A percentile compares a stretch with the other conserved stretches of the same genome.
Conservation (phyloP, 2,113 vertebrate species). For the Acinonyx jubatus region DNA sequence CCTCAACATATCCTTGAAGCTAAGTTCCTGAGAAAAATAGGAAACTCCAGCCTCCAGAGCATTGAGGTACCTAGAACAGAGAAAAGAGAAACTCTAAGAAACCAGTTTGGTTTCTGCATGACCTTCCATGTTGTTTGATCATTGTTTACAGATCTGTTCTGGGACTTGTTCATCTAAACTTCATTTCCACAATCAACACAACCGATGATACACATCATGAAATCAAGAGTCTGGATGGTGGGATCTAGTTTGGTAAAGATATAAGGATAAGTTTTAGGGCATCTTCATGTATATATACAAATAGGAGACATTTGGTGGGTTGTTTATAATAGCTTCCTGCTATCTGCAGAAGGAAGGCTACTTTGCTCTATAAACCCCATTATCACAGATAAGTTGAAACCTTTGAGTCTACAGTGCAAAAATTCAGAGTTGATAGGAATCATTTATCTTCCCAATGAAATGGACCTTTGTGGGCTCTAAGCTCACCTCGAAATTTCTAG, state of each 20-base stretch:
- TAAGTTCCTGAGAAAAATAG: constrained; percentile 82
- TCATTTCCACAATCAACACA: neutral
- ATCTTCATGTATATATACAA: neutral
- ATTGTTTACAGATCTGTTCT: neutral
- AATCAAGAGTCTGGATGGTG: neutral
- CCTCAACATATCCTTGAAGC: constrained; percentile 85
- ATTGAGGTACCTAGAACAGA: constrained; percentile 94
- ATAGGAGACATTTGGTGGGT: neutral
- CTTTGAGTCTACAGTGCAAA: neutral
- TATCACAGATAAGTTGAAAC: neutral
- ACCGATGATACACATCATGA: neutral
- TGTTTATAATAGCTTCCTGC: neutral
- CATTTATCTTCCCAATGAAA: neutral
- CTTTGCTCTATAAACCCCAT: neutral
- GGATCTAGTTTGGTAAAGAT: neutral
- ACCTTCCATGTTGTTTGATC: neutral
- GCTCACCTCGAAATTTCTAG: neutral
- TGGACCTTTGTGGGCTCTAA: neutral
- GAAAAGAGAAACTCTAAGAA: neutral
- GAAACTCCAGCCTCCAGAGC: constrained; percentile 91
- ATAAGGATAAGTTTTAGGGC: neutral
- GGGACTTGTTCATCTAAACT: neutral
- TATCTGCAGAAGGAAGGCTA: neutral
- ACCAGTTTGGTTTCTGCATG: neutral
- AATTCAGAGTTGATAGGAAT: neutral